phyloP scores from a whole-genome alignment of 2,888 invertebrate genomes.

The Lasioglossum leucozonium region DNA sequence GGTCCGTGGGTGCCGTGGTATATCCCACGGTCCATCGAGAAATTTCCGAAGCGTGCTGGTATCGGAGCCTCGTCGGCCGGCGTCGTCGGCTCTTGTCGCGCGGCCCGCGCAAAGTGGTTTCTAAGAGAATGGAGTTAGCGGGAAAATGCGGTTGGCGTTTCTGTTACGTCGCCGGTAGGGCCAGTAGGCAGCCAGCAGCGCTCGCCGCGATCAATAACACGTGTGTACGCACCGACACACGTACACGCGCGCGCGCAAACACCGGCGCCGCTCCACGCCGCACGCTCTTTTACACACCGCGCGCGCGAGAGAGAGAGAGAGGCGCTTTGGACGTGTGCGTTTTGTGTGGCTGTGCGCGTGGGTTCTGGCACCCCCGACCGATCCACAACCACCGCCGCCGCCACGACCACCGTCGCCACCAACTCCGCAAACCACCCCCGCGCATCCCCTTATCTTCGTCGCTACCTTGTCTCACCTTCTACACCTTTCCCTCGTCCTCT shows the following conservation, averaged over 20 bases:
- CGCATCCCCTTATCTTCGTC: not conserved
- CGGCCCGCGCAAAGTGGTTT: constrained; percentile 39
- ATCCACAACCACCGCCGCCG: constrained; percentile 55
- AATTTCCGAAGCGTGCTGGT: constrained; percentile 5
- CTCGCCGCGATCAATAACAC: constrained; percentile 83
- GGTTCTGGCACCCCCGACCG: constrained; percentile 56
- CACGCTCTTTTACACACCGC: constrained; percentile 73
- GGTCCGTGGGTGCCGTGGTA: not conserved
- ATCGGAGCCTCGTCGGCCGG: not conserved
- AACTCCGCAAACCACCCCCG: not conserved
- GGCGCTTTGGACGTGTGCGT: not conserved
- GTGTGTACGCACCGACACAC: constrained; percentile 82
- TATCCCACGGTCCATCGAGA: constrained; percentile 28
- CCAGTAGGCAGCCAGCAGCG: constrained; percentile 51
- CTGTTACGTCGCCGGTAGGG: constrained; percentile 55
- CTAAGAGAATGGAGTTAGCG: constrained; percentile 79
- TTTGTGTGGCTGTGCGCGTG: not conserved
- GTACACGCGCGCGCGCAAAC: constrained; percentile 82
- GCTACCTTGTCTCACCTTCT: constrained; percentile 7
- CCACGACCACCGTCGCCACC: constrained; percentile 40
- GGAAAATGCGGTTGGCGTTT: constrained; percentile 80
- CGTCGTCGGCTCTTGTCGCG: constrained; percentile 1
- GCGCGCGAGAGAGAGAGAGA: not conserved
- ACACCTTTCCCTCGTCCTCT: constrained; percentile 37
- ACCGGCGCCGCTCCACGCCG: constrained; percentile 26